These are phyloP conservation scores for Oryzias javanicus DNA, from an alignment of 2,113 vertebrate species.

Conservation along the genomic window DNA sequence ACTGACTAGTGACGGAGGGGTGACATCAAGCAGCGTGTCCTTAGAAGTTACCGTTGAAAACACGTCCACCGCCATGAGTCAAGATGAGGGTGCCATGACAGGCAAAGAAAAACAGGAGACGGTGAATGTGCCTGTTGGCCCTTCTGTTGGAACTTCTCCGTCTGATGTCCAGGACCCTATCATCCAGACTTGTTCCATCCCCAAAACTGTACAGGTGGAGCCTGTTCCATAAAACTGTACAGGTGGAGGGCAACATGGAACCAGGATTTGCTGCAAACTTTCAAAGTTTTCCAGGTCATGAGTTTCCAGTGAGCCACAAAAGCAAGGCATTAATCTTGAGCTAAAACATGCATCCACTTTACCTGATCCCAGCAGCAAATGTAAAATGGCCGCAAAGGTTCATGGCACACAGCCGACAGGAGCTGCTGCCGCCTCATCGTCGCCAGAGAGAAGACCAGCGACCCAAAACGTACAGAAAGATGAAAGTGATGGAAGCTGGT, in stretches of 20 bases:
- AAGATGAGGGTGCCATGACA: conserved; percentile 32
- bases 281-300: conserved; percentile 48
- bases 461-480: conserved; percentile 46
- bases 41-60: conserved; percentile 76
- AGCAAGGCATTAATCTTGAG: conserved; percentile 45
- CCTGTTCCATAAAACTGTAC: conserved; percentile 31
- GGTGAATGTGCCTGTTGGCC: conserved; percentile 33
- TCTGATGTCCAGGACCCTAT: conserved; percentile 54
- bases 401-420: conserved; percentile 31
- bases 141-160: conserved; percentile 56
- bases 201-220: conserved; percentile 41
- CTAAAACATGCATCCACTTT: conserved; percentile 46
- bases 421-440: conserved; percentile 17
- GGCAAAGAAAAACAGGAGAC: conserved; percentile 34
- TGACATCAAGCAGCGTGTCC: conserved; percentile 70
- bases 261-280: conserved; percentile 54
- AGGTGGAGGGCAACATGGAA: conserved; percentile 48
- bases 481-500: conserved; percentile 71
- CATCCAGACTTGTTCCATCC: conserved; percentile 29
- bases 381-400: conserved; percentile 70
- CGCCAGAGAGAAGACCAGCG: conserved; percentile 45
- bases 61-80: conserved; percentile 31
- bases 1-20: conserved; percentile 51
- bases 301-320: conserved; percentile 31
- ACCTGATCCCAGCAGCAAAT: conserved; percentile 62